Evolutionary conservation across 2,888 invertebrate genomes (phyloP), one percentile per base, ranked within the genome.

Genomic region (Ochropleura plecta): DNA sequence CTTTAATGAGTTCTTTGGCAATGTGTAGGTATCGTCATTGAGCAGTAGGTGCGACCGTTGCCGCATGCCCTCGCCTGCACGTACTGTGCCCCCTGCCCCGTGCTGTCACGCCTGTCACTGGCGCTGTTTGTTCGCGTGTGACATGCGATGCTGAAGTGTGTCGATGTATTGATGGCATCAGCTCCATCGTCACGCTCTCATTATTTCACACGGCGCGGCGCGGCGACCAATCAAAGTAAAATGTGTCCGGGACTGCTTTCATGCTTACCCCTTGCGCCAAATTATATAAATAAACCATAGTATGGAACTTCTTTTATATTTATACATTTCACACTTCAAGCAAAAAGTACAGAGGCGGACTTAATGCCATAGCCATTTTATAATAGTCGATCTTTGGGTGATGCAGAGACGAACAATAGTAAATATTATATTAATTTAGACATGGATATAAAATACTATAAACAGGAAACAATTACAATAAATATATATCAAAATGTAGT

Each of bases 181-280:
- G 86, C 77, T 80, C 83, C 73, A 85, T 88, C 80, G 88, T 88
- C 89, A 87, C 88, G 89, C 81, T 83, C 87, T 91, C 88, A 88
- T 90, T 90, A 91, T 86, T 89, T 86, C 85, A 84, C 86, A 79
- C 78, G 83, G 82, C 78, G 49, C n/a, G 59, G 40, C 59, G 40
- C 8, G 55, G 51, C 49, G 55, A 9, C 46, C 44, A 57, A 71
- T 75, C 76, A 62, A 68, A 57, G 62, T 70, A 51, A 64, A 83
- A 69, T 66, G 57, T 69, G 20, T 49, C 55, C 10, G 14, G 68
- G 10, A 18, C 40, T 44, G 48, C 53, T 40, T 59, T 65, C n/a
- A 30, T 14, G 64, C 3, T 30, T 30, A 30, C 30, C 30, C 30
- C 30, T 30, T 30, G 5, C 42, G 12, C 10, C 12, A 48, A 18